These are phyloP conservation scores for Buathra laborator DNA, from an alignment of 2,888 invertebrate genomes.

Conservation along the genomic window DNA sequence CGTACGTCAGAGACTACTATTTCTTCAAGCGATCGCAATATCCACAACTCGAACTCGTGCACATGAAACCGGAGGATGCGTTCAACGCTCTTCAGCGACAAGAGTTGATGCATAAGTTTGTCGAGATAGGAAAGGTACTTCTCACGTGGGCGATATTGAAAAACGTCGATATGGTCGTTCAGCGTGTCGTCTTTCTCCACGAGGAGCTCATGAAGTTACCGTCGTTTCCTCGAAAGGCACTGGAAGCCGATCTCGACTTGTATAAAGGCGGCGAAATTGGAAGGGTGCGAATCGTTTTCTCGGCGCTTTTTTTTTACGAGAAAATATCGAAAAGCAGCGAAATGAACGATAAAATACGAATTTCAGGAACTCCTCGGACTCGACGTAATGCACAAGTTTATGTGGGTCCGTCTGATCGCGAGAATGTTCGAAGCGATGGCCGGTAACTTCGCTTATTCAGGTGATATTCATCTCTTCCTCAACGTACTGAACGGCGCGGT, in stretches of 20 bases:
- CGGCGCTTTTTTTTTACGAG: background rate
- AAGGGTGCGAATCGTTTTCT: slow-evolving; percentile 86
- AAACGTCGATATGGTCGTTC: slow-evolving; percentile 98
- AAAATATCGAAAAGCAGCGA: background rate
- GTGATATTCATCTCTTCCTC: slow-evolving; percentile 98
- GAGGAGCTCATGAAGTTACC: slow-evolving; percentile 99
- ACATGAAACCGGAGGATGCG: slow-evolving; percentile 97
- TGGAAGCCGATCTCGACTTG: slow-evolving; percentile 97
- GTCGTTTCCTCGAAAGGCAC: slow-evolving; percentile 98
- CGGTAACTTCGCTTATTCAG: slow-evolving; percentile 97
- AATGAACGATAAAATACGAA: slow-evolving; percentile 6
- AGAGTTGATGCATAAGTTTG: slow-evolving; percentile 96
- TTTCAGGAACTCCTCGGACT: slow-evolving; percentile 93
- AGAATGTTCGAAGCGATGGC: slow-evolving; percentile 99
- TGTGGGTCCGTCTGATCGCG: slow-evolving; percentile 98
- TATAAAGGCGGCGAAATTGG: slow-evolving; percentile 96
- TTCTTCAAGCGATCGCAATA: slow-evolving; percentile 97
- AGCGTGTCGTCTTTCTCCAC: slow-evolving; percentile 98
- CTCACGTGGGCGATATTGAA: slow-evolving; percentile 96
- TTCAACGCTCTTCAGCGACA: slow-evolving; percentile 95
- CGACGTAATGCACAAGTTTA: slow-evolving; percentile 99
- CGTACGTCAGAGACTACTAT: slow-evolving; percentile 96
- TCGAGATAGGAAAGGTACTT: slow-evolving; percentile 98
- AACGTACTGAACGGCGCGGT: slow-evolving; percentile 99
- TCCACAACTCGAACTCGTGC: slow-evolving; percentile 97